These are phyloP conservation scores for Dioctria linearis DNA, from an alignment of 2,888 invertebrate genomes.

Conservation along the genomic window DNA sequence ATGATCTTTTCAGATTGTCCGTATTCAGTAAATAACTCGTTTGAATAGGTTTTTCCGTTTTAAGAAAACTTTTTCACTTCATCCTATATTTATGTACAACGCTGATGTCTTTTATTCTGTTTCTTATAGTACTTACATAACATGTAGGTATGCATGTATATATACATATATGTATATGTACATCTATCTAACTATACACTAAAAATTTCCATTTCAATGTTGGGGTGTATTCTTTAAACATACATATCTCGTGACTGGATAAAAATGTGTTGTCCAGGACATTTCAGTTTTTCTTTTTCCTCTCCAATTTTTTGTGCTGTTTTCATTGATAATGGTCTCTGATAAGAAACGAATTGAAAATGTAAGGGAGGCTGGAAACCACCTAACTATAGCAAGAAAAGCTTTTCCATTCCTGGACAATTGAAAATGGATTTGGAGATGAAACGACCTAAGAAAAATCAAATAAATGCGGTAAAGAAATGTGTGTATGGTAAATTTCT, in stretches of 20 bases:
- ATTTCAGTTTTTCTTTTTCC: conserved; percentile 34
- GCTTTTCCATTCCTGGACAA: conserved; percentile 43
- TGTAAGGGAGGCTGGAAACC: conserved; percentile 41
- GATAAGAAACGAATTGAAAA: conserved; percentile 51
- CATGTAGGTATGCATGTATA: background rate
- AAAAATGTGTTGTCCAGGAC: conserved; percentile 41
- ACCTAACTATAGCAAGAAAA: background rate
- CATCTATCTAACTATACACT: background rate
- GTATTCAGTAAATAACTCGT: conserved; percentile 52
- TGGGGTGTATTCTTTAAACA: background rate
- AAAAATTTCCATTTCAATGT: conserved; percentile 44
- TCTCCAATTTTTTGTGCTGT: conserved; percentile 4
- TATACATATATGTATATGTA: background rate
- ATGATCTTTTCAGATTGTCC: conserved; percentile 45
- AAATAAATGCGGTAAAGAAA: conserved; percentile 39
- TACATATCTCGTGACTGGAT: conserved; percentile 22
- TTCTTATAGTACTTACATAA: conserved; percentile 1
- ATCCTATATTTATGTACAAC: conserved; percentile 4
- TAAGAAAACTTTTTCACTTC: conserved; percentile 35
- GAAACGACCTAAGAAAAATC: conserved; percentile 51
- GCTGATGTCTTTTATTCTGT: conserved; percentile 43
- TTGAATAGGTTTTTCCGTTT: conserved; percentile 50
- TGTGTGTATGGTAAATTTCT: conserved; percentile 42
- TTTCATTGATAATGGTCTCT: conserved; percentile 44
- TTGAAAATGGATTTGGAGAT: conserved; percentile 52